A percentile compares a stretch with the other conserved stretches of the same genome.
Conservation (phyloP, 2,797 vertebrate species). For the Xenops minutus region DNA sequence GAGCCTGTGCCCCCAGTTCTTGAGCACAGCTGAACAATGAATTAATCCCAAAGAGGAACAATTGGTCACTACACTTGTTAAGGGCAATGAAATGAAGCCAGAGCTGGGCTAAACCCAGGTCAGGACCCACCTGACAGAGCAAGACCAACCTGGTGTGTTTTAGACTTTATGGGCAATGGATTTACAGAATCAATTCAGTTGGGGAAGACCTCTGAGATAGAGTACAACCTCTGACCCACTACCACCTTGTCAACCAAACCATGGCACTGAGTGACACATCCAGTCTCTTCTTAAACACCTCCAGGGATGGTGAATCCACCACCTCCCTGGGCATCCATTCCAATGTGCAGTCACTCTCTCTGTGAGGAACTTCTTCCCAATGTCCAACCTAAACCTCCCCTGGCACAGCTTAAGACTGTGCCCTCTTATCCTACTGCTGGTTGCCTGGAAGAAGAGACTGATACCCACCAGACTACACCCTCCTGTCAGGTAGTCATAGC, state of each 20-base stretch:
- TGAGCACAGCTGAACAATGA: background rate
- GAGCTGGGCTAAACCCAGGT: background rate
- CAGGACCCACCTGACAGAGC: background rate
- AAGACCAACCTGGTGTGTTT: rapidly evolving
- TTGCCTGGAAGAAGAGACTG: background rate
- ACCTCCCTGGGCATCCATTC: background rate
- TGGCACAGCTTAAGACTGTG: background rate
- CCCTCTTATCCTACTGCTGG: background rate
- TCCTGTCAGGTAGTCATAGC: background rate
- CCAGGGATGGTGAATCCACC: background rate
- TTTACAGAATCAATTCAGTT: background rate
- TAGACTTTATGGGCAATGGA: background rate
- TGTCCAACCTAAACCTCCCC: background rate
- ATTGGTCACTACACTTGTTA: background rate
- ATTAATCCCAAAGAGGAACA: background rate
- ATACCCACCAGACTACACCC: background rate
- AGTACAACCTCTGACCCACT: background rate
- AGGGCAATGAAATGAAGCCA: too few relatives aligned
- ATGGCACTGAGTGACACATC: background rate
- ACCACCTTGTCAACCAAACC: background rate
- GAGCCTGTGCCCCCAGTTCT: background rate
- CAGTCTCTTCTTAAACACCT: background rate
- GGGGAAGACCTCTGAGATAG: background rate
- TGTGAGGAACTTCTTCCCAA: background rate
- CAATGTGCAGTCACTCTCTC: background rate